A percentile compares a stretch with the other conserved stretches of the same genome.
Conservation (phyloP, 2,797 vertebrate genomes). For the Sparidentex hasta region DNA sequence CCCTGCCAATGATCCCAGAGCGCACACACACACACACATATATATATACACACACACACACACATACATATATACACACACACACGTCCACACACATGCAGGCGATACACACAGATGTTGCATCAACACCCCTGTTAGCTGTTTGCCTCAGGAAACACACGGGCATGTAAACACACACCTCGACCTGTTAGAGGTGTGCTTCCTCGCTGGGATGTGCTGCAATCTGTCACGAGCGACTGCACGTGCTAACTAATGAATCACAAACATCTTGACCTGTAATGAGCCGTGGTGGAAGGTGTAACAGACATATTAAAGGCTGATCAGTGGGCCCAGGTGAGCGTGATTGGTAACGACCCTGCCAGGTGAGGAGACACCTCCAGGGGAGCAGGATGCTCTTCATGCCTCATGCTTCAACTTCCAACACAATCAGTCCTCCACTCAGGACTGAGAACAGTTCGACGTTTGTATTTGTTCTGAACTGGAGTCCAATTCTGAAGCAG, state of each 20-base stretch:
- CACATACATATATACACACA: conserved; percentile 1
- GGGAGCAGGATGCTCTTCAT: conserved; percentile 33
- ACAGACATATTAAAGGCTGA: conserved; percentile 16
- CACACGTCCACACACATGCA: conserved; percentile 7
- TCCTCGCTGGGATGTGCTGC: neutral
- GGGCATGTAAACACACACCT: conserved; percentile 5
- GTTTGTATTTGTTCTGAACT: neutral
- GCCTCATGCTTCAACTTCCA: conserved; percentile 12
- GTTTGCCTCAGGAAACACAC: conserved; percentile 20
- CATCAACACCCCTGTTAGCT: conserved; percentile 30
- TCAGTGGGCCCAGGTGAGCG: neutral
- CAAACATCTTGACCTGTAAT: conserved; percentile 29
- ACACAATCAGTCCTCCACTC: neutral
- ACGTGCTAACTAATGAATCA: conserved; percentile 14
- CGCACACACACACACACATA: conserved; percentile 4
- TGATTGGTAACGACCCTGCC: neutral
- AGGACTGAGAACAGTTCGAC: neutral
- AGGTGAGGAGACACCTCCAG: neutral
- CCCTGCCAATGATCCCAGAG: conserved; percentile 26
- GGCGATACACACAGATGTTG: conserved; percentile 21
- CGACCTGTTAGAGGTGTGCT: neutral
- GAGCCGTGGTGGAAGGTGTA: conserved; percentile 9
- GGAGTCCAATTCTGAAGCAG: neutral
- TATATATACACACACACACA: neutral
- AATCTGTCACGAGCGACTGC: conserved; percentile 26